phyloP scores from a whole-genome alignment of 2,888 invertebrate genomes.

The Temnothorax rugatulus region DNA sequence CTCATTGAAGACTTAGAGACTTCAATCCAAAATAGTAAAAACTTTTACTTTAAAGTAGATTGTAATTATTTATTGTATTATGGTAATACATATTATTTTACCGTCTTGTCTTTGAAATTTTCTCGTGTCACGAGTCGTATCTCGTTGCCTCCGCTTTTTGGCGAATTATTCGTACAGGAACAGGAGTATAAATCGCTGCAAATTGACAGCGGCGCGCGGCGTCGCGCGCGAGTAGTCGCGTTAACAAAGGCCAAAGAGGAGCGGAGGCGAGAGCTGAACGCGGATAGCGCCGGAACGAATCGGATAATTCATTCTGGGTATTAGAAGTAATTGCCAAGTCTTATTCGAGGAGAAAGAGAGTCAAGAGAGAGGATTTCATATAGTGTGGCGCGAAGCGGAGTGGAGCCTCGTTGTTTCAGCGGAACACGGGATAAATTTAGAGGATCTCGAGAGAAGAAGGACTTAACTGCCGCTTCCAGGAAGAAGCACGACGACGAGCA shows the following conservation, averaged over 20 bases:
- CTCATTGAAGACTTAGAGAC: too few relatives aligned
- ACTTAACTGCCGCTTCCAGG: slow-evolving; percentile 67
- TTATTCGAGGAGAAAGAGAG: slow-evolving; percentile 53
- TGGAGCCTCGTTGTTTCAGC: slow-evolving; percentile 63
- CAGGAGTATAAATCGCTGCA: slow-evolving; percentile 16
- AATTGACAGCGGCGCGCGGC: slow-evolving; percentile 29
- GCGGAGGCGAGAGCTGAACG: neutral
- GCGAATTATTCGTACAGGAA: neutral
- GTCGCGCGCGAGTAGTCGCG: slow-evolving; percentile 26
- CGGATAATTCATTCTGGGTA: slow-evolving; percentile 77
- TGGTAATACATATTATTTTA: neutral
- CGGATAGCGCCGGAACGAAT: slow-evolving; percentile 66
- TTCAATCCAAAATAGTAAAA: too few relatives aligned
- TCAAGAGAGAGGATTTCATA: neutral
- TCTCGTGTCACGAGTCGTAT: too few relatives aligned
- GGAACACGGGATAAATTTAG: slow-evolving; percentile 72
- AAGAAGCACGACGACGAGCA: slow-evolving; percentile 61
- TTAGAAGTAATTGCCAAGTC: slow-evolving; percentile 78
- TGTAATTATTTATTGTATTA: too few relatives aligned
- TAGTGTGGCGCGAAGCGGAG: slow-evolving; percentile 36
- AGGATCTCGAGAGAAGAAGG: slow-evolving; percentile 70
- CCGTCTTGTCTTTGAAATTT: neutral
- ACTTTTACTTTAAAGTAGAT: neutral
- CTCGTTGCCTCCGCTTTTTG: neutral
- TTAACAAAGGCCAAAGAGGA: slow-evolving; percentile 28